Evolutionary conservation across 2,113 vertebrate species (phyloP).

Genomic region (Rhizomys pruinosus): DNA sequence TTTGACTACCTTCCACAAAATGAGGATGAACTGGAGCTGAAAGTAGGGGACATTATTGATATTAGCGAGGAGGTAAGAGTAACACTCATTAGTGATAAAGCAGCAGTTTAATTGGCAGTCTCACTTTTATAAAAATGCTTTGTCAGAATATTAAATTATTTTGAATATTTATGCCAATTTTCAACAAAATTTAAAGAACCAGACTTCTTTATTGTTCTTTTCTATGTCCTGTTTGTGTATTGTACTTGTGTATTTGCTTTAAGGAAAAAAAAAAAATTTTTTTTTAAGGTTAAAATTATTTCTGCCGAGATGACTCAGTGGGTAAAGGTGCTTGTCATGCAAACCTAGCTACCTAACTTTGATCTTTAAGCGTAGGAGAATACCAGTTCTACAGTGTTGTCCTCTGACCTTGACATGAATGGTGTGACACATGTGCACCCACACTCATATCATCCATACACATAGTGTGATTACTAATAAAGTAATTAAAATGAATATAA

Average conservation of each 20-base stretch:
- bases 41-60: constrained; percentile 92
- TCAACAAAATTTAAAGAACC: not conserved
- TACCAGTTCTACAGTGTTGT: too few relatives aligned
- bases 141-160: constrained; percentile 28
- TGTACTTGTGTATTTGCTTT: not conserved
- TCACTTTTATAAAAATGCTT: constrained; percentile 36
- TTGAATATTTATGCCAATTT: not conserved
- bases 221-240: not conserved
- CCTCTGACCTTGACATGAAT: not conserved
- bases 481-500: constrained; percentile 10
- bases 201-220: not conserved
- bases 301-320: not conserved
- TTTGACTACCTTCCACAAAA: constrained; percentile 95
- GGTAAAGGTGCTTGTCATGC: too few relatives aligned
- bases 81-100: not conserved
- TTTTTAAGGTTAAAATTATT: constrained; percentile 36
- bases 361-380: not conserved
- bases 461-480: too few relatives aligned
- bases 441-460: too few relatives aligned
- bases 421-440: not conserved
- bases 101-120: not conserved
- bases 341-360: not conserved
- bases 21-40: constrained; percentile 96
- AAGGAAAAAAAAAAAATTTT: not conserved
- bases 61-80: constrained; percentile 93